phyloP scores from a whole-genome alignment of 2,888 invertebrate genomes.

The Agriopis aurantiaria region DNA sequence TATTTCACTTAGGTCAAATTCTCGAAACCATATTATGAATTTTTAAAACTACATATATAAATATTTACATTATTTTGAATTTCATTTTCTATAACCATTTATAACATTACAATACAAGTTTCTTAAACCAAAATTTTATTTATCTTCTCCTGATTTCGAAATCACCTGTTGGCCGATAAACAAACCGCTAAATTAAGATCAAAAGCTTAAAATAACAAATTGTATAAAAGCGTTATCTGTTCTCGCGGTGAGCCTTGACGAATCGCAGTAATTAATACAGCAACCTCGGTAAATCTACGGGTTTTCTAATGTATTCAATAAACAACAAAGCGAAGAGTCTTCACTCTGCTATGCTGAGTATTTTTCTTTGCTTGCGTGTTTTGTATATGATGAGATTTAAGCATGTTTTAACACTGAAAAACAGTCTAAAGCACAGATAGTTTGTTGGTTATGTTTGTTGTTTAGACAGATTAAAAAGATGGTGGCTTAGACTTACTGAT shows the following conservation, averaged over 20 bases:
- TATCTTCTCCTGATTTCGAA: slow-evolving; percentile 16
- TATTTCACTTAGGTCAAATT: too few relatives aligned
- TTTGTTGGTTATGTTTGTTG: too few relatives aligned
- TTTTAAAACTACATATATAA: too few relatives aligned
- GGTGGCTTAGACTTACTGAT: not conserved
- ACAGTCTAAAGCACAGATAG: too few relatives aligned
- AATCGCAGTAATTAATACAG: slow-evolving; percentile 39
- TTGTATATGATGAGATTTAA: not conserved
- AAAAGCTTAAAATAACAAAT: slow-evolving; percentile 32
- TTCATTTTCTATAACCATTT: not conserved
- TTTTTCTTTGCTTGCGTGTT: not conserved
- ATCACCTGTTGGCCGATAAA: slow-evolving; percentile 28
- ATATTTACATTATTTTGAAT: too few relatives aligned
- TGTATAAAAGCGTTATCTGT: slow-evolving; percentile 44
- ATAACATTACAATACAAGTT: too few relatives aligned
- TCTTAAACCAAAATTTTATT: not conserved
- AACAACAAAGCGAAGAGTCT: slow-evolving; percentile 36
- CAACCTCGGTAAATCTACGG: slow-evolving; percentile 51
- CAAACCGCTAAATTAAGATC: slow-evolving; percentile 33
- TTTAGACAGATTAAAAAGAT: too few relatives aligned
- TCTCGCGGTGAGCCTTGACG: slow-evolving; percentile 29
- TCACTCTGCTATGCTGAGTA: not conserved
- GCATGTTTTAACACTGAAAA: too few relatives aligned
- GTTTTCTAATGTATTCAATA: slow-evolving; percentile 59
- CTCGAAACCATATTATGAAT: too few relatives aligned